These are phyloP conservation scores for Anarsia innoxiella DNA, from an alignment of 2,888 invertebrate genomes.

Conservation along the genomic window DNA sequence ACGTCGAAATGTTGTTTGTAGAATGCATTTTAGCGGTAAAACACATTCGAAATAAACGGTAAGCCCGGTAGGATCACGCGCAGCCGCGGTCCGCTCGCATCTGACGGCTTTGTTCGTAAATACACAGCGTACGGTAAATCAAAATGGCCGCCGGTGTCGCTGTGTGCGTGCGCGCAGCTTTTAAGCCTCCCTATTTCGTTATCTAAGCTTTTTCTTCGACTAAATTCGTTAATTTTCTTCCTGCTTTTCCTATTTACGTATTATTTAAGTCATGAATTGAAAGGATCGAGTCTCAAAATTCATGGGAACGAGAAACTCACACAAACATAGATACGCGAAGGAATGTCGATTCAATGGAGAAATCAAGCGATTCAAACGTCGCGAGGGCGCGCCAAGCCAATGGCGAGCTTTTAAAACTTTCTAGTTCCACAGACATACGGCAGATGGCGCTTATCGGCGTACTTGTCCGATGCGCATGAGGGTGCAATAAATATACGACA, in stretches of 20 bases:
- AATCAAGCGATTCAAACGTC: conserved; percentile 66
- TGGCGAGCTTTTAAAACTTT: conserved; percentile 57
- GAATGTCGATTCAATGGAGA: conserved; percentile 75
- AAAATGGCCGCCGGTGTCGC: conserved; percentile 64
- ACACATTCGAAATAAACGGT: conserved; percentile 54
- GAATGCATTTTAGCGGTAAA: conserved; percentile 73
- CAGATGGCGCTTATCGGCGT: conserved; percentile 50
- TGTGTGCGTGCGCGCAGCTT: conserved; percentile 65
- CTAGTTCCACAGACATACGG: conserved; percentile 33
- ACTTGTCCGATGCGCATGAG: conserved; percentile 18
- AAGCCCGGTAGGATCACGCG: conserved; percentile 65
- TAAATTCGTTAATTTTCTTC: background rate
- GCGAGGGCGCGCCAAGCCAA: conserved; percentile 50
- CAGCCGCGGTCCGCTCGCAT: conserved; percentile 74
- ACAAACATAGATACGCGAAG: conserved; percentile 64
- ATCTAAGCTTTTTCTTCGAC: conserved; percentile 24
- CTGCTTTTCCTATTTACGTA: background rate
- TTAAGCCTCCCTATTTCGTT: conserved; percentile 30
- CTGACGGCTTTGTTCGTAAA: conserved; percentile 76
- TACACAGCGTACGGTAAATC: conserved; percentile 72
- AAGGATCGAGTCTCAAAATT: conserved; percentile 58
- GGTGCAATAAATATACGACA: conserved; percentile 28
- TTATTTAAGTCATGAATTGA: conserved; percentile 54
- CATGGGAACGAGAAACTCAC: conserved; percentile 64
- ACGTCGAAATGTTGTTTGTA: conserved; percentile 54